phyloP scores from a whole-genome alignment of 2,113 vertebrate species.

The Sigmodon hispidus region DNA sequence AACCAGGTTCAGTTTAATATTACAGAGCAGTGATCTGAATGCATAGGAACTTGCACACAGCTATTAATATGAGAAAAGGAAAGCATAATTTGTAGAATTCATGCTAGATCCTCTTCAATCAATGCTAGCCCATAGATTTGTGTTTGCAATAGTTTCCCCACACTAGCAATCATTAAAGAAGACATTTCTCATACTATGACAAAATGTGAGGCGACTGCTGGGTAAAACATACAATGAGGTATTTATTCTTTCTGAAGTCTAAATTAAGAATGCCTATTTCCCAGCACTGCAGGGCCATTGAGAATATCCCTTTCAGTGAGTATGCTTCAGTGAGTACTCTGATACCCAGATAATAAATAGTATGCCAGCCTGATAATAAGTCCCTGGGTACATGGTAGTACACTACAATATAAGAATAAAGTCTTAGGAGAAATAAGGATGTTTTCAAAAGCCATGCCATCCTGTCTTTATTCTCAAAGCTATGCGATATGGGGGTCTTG shows the following conservation, averaged over 20 bases:
- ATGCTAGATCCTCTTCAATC: neutral
- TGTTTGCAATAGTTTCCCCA: neutral
- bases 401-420: neutral
- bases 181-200: neutral
- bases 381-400: too few species aligned
- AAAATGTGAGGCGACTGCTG: neutral
- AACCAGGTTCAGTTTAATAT: constrained; percentile 1
- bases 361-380: neutral
- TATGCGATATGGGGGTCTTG: neutral
- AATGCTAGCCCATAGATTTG: neutral
- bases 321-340: neutral
- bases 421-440: neutral
- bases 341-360: neutral
- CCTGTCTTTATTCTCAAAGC: neutral
- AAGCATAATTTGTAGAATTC: constrained; percentile 24
- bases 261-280: neutral
- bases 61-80: constrained; percentile 6
- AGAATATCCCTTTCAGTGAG: neutral
- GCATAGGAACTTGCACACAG: neutral
- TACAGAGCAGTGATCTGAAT: neutral
- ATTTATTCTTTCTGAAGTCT: neutral
- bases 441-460: neutral
- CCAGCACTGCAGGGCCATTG: neutral
- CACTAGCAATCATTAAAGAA: neutral
- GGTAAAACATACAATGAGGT: neutral